Evolutionary conservation across 1,140 invertebrate genomes (phyloP).

Genomic region (Trachymyrmex cornetzi): DNA sequence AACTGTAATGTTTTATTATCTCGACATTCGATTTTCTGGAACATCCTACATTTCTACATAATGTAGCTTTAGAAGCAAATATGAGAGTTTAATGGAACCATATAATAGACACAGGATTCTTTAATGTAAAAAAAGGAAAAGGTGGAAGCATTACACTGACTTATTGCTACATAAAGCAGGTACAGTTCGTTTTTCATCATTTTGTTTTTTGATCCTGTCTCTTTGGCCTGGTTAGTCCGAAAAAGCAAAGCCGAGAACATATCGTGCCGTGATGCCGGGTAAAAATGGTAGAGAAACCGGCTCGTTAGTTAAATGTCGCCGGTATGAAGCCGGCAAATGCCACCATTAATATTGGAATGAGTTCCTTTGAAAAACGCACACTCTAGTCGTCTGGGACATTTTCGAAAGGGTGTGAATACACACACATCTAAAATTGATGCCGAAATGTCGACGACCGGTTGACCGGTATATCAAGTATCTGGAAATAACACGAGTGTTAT

Average conservation of each 20-base stretch:
- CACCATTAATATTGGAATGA: constrained; percentile 79
- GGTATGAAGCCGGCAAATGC: constrained; percentile 73
- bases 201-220: constrained; percentile 32
- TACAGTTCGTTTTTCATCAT: constrained; percentile 44
- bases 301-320: constrained; percentile 77
- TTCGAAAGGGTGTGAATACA: constrained; percentile 75
- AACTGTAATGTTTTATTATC: background rate
- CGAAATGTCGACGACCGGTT: constrained; percentile 76
- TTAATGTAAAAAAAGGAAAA: background rate
- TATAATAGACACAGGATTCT: background rate
- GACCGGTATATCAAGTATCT: constrained; percentile 70
- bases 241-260: constrained; percentile 45
- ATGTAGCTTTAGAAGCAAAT: background rate
- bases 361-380: constrained; percentile 69
- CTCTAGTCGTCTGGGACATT: constrained; percentile 71
- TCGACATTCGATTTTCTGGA: background rate
- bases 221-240: constrained; percentile 12
- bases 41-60: background rate
- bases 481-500: background rate
- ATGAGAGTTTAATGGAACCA: background rate
- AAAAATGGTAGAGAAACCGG: constrained; percentile 63
- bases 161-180: background rate
- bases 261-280: constrained; percentile 17
- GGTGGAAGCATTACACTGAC: background rate
- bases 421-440: constrained; percentile 79